These are phyloP conservation scores for Aelia acuminata DNA, from an alignment of 2,888 invertebrate genomes.

Conservation along the genomic window DNA sequence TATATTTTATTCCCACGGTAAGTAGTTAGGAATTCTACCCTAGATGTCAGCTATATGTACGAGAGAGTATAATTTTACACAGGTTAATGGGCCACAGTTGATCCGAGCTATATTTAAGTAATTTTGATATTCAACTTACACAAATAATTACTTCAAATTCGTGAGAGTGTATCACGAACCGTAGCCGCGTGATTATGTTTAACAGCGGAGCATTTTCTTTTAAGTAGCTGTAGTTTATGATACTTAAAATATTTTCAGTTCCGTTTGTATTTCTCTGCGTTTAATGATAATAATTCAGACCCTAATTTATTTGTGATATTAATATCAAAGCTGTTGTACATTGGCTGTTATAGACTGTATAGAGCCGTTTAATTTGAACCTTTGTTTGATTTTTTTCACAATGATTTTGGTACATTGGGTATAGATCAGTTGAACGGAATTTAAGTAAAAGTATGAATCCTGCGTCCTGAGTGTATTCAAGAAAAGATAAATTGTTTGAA, in stretches of 20 bases:
- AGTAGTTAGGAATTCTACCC: background rate
- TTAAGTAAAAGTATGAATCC: too few species aligned
- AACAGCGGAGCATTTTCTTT: constrained; percentile 12
- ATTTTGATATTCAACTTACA: constrained; percentile 54
- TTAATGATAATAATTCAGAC: constrained; percentile 20
- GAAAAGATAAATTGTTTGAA: too few species aligned
- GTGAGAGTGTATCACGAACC: constrained; percentile 55
- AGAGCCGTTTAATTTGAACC: too few species aligned
- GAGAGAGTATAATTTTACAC: background rate
- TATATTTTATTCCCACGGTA: background rate
- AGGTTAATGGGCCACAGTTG: constrained; percentile 17
- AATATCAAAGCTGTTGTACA: too few species aligned
- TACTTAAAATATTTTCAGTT: constrained; percentile 25
- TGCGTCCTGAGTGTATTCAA: too few species aligned
- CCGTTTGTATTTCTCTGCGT: background rate
- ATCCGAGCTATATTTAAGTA: constrained; percentile 56
- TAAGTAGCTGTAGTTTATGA: constrained; percentile 32
- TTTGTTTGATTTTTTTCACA: too few species aligned
- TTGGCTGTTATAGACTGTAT: too few species aligned
- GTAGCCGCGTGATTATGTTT: constrained; percentile 25
- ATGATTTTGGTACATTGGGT: too few species aligned
- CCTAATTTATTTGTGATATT: too few species aligned
- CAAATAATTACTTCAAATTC: constrained; percentile 54
- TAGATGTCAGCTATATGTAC: background rate
- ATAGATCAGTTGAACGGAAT: too few species aligned